Evolutionary conservation across 2,797 vertebrate genomes (phyloP).

Genomic region (Tamandua tetradactyla): DNA sequence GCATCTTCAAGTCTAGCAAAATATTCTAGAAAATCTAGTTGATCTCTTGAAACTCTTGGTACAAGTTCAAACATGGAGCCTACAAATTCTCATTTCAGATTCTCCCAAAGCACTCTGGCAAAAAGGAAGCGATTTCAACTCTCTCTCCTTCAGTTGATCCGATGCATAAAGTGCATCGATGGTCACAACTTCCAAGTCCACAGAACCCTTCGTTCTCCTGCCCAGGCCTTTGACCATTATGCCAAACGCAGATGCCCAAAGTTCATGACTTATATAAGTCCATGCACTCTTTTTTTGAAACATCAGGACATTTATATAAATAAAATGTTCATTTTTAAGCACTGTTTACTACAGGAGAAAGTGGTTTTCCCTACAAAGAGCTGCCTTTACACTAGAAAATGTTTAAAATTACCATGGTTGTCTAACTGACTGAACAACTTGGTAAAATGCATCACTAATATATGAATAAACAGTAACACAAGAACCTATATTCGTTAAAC

Average conservation of each 20-base stretch:
- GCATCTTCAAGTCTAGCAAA: neutral
- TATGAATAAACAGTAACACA: constrained; percentile 42
- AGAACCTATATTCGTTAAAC: constrained; percentile 56
- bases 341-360: constrained; percentile 53
- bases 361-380: neutral
- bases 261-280: neutral
- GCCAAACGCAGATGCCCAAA: neutral
- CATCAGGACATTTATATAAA: neutral
- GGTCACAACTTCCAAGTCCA: neutral
- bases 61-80: neutral
- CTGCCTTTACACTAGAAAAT: constrained; percentile 13
- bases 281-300: neutral
- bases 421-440: constrained; percentile 58
- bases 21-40: constrained; percentile 5
- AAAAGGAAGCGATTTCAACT: neutral
- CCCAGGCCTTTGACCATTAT: neutral
- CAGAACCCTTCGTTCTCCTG: neutral
- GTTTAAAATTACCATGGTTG: constrained; percentile 66
- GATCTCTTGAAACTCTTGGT: neutral
- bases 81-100: neutral
- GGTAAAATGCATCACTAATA: constrained; percentile 68
- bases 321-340: constrained; percentile 47
- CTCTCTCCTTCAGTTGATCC: neutral
- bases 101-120: neutral
- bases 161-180: no score